phyloP scores from a whole-genome alignment of 2,888 invertebrate genomes.

The Apotomis capreana region DNA sequence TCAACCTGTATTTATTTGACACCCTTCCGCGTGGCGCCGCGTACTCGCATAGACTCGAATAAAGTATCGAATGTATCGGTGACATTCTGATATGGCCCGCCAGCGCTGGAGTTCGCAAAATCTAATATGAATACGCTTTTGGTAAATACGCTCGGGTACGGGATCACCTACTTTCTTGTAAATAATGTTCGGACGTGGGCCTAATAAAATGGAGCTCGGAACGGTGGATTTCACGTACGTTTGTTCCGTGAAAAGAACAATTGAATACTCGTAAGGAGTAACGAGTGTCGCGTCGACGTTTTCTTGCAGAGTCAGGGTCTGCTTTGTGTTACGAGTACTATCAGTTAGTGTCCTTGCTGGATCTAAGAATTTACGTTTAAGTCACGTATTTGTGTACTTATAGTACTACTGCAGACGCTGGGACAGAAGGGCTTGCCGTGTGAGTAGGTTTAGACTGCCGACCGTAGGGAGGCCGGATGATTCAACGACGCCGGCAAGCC shows the following conservation, averaged over 20 bases:
- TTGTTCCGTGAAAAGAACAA: slow-evolving; percentile 32
- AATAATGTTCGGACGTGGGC: slow-evolving; percentile 51
- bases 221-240: slow-evolving; percentile 22
- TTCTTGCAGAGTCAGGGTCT: slow-evolving; percentile 20
- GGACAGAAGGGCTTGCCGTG: no score
- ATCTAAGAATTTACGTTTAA: slow-evolving; percentile 1
- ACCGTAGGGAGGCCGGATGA: no score
- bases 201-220: slow-evolving; percentile 50
- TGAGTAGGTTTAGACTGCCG: no score
- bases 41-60: slow-evolving; percentile 71
- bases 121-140: slow-evolving; percentile 82
- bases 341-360: slow-evolving; percentile 18
- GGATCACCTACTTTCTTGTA: slow-evolving; percentile 48
- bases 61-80: slow-evolving; percentile 78
- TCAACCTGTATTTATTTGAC: slow-evolving; percentile 80
- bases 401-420: no score
- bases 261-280: slow-evolving; percentile 32
- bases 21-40: slow-evolving; percentile 71
- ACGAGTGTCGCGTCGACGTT: slow-evolving; percentile 30
- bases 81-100: slow-evolving; percentile 73
- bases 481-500: no score
- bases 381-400: slow-evolving; percentile 1
- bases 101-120: slow-evolving; percentile 72
- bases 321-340: slow-evolving; percentile 14
- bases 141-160: slow-evolving; percentile 68